These are phyloP conservation scores for Psittacula echo DNA, from an alignment of 2,797 vertebrate genomes.

Conservation along the genomic window DNA sequence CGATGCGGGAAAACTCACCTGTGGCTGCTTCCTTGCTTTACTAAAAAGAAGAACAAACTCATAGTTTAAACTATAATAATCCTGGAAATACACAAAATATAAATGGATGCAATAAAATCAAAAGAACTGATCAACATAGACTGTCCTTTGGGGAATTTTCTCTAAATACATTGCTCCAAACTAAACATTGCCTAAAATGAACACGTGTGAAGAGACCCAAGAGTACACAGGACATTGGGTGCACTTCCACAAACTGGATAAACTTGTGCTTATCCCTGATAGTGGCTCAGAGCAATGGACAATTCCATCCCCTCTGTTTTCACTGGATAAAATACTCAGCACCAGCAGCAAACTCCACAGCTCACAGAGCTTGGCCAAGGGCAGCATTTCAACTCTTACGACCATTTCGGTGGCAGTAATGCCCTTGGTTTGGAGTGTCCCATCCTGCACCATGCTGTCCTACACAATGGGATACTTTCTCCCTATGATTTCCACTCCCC, in stretches of 20 bases:
- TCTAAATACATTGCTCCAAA: background rate
- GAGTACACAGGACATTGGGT: background rate
- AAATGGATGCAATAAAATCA: background rate
- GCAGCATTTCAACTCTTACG: background rate
- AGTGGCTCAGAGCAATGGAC: background rate
- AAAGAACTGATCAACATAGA: background rate
- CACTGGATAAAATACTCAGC: background rate
- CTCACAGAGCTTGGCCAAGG: background rate
- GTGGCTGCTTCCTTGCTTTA: background rate
- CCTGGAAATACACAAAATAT: background rate
- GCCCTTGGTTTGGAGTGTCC: background rate
- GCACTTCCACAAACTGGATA: background rate
- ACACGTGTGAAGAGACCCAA: background rate
- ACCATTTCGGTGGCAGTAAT: background rate
- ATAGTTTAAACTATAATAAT: background rate
- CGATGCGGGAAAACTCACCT: background rate
- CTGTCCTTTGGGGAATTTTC: background rate
- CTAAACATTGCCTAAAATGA: background rate
- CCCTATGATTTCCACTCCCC: background rate
- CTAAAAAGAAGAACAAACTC: background rate
- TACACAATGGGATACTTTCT: background rate
- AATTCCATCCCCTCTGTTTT: background rate
- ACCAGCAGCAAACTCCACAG: background rate
- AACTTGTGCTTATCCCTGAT: background rate
- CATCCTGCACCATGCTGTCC: background rate